Percentiles rank a stretch among this genome's conserved stretches.
phyloP scores from a whole-genome alignment of 64 coral and sea anemone genomes.

The Exaiptasia diaphana region DNA sequence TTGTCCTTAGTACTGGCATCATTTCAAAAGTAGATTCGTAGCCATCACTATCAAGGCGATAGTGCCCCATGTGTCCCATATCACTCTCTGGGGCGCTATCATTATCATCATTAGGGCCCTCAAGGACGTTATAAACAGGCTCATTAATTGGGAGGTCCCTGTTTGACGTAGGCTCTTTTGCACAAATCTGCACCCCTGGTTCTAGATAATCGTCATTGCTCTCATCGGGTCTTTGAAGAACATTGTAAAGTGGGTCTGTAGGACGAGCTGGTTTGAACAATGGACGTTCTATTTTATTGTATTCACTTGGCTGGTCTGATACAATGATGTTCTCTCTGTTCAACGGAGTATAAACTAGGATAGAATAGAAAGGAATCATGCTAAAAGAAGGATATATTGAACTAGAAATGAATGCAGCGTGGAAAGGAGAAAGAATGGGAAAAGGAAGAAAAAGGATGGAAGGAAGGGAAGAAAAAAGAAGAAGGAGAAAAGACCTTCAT shows the following conservation, averaged over 20 bases:
- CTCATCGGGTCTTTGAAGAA: neutral
- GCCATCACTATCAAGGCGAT: neutral
- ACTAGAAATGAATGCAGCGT: too few species aligned
- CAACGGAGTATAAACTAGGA: neutral
- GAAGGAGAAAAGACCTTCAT: too few species aligned
- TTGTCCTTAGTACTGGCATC: neutral
- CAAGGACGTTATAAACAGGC: neutral
- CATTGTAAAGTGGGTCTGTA: neutral
- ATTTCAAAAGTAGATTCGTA: neutral
- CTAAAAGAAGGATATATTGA: too few species aligned
- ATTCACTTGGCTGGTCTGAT: neutral
- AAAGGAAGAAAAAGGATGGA: too few species aligned
- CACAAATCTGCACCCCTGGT: neutral
- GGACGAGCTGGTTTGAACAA: neutral
- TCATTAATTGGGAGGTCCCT: too few species aligned
- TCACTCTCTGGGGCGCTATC: neutral
- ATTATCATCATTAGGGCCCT: neutral
- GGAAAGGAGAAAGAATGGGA: too few species aligned
- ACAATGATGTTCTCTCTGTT: too few species aligned
- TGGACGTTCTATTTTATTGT: neutral
- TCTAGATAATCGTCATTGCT: neutral
- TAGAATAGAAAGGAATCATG: too few species aligned
- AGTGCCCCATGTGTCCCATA: neutral
- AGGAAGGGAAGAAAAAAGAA: too few species aligned
- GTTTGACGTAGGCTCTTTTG: neutral